Evolutionary conservation across 2,888 invertebrate genomes (phyloP), one percentile per base, ranked within the genome.

Genomic region (Himalopsyche tibetana): DNA sequence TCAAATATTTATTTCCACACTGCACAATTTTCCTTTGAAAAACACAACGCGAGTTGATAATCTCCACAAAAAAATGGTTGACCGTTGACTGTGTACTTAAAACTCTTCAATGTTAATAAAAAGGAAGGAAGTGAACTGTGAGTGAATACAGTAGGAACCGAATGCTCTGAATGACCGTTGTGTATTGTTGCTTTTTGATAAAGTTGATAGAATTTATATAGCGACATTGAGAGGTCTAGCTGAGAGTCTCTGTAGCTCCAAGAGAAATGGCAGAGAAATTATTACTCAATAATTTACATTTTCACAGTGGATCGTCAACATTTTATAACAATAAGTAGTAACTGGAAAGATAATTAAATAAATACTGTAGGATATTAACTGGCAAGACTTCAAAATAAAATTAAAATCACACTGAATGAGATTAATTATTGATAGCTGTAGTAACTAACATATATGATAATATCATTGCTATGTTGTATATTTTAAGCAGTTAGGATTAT

Each of bases 151-250:
- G 36, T 74, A 36, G 28, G 74, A 36, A 74, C 38, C 36, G 19
- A 36, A 36, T 74, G 74, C 74, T 74, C 74, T 74, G 74, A 74
- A 74, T 38, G 74, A 36, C 38, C 36, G 74, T 74, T 36, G 74
- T 74, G 74, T 74, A 74, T 74, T 74, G 74, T 74, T 74, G 74
- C 74, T 74, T 74, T 74, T 74, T 74, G 74, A 74, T 74, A 74
- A 28, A 74, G 74, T 74, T 74, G 74, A 74, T 74, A 74, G 36
- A 74, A 74, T 74, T 74, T 74, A 74, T 74, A 74, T 74, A 74
- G 74, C 74, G 74, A 74, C 74, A 74, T 74, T 74, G 74, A 74
- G 74, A 74, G 12, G 74, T 15, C 36, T 74, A 12, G 69, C 19
- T 6, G 63, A 63, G 74, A 38, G 74, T 12, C 74, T 36, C 36